Evolutionary conservation across 2,888 invertebrate genomes (phyloP), one percentile per base, ranked within the genome.

Genomic region (Bellardia bayeri): DNA sequence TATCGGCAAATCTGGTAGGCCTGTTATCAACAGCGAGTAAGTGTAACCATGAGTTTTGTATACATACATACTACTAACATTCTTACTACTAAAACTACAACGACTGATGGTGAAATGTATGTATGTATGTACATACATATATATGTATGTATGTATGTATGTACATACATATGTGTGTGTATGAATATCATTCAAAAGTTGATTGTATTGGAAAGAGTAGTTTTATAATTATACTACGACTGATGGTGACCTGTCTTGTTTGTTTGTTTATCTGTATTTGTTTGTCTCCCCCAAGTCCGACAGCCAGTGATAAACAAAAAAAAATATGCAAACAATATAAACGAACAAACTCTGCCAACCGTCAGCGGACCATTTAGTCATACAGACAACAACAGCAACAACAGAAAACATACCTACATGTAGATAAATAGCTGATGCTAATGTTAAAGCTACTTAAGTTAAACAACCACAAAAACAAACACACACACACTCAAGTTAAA

Each of bases 201-300:
- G 0, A 23, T 23, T 23, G 23, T 23, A 23, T 23, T 23, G 23
- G 23, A 23, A 23, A 23, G 23, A 23, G 23, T 23, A 23, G 23
- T 23, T 23, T 23, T 23, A 23, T 23, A 23, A 23, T 23, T 23
- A 23, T 51, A 54, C 51, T 6, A 56, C 61, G 30, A 78, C 56
- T 56, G n/a, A 66, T 56, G 66, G 54, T 40, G 66, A 66, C 78
- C 76, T 76, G 76, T 76, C 76, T 76, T 64, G 51, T 64, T 64
- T 76, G 76, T 40, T 51, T 76, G 76, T 40, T 51, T 54, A 76
- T 54, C 51, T 40, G 51, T 66, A 37, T 76, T 68, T 78, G 64
- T 78, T 78, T 61, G 42, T 37, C 45, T 66, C 56, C 56, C 58
- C 58, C 63, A 40, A 23, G 64, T 54, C 61, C 63, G 37, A 63